These are phyloP conservation scores for Cataglyphis rosenhaueri DNA, from an alignment of 2,888 invertebrate genomes.

Conservation along the genomic window DNA sequence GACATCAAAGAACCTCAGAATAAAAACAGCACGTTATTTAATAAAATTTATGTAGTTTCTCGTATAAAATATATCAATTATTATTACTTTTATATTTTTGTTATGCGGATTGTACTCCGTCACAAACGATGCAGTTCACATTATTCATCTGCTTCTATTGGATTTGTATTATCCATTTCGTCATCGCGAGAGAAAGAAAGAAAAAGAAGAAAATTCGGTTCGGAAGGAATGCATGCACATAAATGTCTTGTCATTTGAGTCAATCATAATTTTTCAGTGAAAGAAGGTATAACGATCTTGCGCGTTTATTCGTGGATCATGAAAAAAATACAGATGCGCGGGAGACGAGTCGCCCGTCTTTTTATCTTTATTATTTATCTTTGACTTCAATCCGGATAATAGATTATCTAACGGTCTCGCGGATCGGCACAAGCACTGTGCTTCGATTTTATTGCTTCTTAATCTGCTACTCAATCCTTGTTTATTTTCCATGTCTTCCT, in stretches of 20 bases:
- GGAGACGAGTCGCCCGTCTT: conserved; percentile 1
- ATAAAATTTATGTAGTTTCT: neutral
- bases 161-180: conserved; percentile 2
- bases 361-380: conserved; percentile 57
- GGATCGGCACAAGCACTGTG: neutral
- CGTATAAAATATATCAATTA: conserved; percentile 7
- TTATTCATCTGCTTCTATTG: neutral
- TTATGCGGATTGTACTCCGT: neutral
- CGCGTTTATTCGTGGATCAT: conserved; percentile 42
- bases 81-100: conserved; percentile 12
- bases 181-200: neutral
- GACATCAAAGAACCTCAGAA: neutral
- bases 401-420: conserved; percentile 43
- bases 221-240: conserved; percentile 14
- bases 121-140: neutral
- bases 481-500: conserved; percentile 15
- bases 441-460: conserved; percentile 54
- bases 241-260: neutral
- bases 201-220: neutral
- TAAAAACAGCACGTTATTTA: conserved; percentile 9
- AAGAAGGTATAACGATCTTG: conserved; percentile 50
- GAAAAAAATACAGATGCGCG: conserved; percentile 44
- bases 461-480: conserved; percentile 33
- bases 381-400: conserved; percentile 59
- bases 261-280: conserved; percentile 39